Base-by-base conservation (phyloP, 2,797 vertebrate genomes). In the Cephalopachus bancanus region DNA sequence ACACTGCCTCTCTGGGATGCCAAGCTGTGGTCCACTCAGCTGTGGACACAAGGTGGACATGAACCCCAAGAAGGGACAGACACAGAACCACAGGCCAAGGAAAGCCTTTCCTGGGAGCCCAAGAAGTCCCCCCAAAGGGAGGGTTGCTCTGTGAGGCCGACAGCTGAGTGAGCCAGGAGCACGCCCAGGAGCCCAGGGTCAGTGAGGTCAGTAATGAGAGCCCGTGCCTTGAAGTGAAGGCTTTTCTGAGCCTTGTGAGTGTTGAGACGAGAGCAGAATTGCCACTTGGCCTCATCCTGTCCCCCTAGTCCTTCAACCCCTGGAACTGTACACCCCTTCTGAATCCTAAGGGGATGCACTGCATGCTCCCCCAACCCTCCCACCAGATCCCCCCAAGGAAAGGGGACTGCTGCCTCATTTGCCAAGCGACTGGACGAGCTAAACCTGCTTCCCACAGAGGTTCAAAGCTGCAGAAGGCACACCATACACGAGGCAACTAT, bases 401-500 rank as follows among this genome's bases (percentile, higher is more conserved):
- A 57, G 30, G 19, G 37, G 22, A 12, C 20, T 15, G 19, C 10
- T 5, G 86, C 55, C 72, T 90, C n/a, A 76, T 15, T 30, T 75
- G 89, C 26, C n/a, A 91, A 53, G 28, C 3, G 74, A n/a, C 91
- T n/a, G 26, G 12, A 33, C 7, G 30, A 59, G n/a, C 69, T 59
- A 72, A 51, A 89, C 16, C 16, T 55, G 30, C 12, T 76, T 75
- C 94, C 12, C 53, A 71, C 71, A 60, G 83, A 83, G 33, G 72
- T 51, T 28, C 33, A 16, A 37, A 67, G 12, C 11, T 71, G 64
- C 9, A 30, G 49, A 19, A 90, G 80, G 62, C 30, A 51, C 11
- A 14, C 19, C 1, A 20, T 0, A 30, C 0, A 7, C 0, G 16
- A 75, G 19, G 53, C 0, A 2, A 9, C 62, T 1, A 4, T 0